Evolutionary conservation across 2,888 invertebrate genomes (phyloP).

Genomic region (Shargacucullia verbasci): DNA sequence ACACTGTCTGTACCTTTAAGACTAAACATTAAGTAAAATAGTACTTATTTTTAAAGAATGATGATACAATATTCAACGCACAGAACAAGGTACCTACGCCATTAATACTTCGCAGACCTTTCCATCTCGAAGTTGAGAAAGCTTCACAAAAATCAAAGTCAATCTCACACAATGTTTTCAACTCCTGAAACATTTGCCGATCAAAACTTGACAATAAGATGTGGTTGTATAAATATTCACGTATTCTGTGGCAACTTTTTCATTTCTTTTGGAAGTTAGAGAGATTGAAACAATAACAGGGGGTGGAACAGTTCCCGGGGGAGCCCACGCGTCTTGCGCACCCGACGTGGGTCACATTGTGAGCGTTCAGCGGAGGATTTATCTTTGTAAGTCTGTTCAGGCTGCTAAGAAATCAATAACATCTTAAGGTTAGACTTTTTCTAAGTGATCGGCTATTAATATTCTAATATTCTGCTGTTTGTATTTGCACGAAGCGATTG

Average conservation of each 20-base stretch:
- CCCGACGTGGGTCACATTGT: constrained; percentile 31
- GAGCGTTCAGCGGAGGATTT: constrained; percentile 42
- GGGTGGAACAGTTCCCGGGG: constrained; percentile 74
- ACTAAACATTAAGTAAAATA: no score
- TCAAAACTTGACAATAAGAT: constrained; percentile 32
- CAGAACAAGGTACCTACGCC: no score
- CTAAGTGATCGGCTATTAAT: no score
- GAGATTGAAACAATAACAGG: constrained; percentile 87
- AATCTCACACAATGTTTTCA: neutral
- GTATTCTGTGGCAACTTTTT: constrained; percentile 62
- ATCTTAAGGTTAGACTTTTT: neutral
- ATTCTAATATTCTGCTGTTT: no score
- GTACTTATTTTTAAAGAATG: no score
- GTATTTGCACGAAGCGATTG: no score
- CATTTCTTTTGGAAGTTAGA: constrained; percentile 64
- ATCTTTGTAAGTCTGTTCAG: neutral
- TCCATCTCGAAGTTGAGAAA: no score
- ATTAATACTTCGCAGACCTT: no score
- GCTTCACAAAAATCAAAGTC: no score
- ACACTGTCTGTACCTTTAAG: no score
- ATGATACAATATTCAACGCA: no score
- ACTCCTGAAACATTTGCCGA: constrained; percentile 12
- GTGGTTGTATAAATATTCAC: constrained; percentile 44
- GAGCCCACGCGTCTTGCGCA: constrained; percentile 60
- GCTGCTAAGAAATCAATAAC: neutral